Conservation (phyloP, 1,140 invertebrate species). For the Varroa destructor region DNA sequence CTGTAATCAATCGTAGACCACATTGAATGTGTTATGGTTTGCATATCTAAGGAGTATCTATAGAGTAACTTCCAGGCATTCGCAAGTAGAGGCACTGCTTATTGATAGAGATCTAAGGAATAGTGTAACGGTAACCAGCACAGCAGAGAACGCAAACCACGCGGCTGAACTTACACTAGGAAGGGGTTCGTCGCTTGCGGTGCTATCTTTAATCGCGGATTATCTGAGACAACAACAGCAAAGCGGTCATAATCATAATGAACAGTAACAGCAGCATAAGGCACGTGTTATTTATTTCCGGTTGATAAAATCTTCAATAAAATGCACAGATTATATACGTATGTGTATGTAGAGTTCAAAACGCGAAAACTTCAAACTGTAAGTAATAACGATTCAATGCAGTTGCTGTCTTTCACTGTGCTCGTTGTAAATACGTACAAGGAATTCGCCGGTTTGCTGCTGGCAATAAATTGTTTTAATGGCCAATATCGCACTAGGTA, state of each 20-base stretch:
- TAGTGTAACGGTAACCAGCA: not conserved
- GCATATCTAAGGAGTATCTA: not conserved
- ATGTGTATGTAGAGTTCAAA: not conserved
- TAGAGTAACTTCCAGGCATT: not conserved
- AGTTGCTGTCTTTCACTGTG: not conserved
- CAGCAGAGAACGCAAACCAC: not conserved
- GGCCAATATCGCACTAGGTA: slow-evolving; percentile 65
- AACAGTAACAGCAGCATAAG: too few species aligned
- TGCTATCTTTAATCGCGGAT: not conserved
- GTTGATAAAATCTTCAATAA: not conserved
- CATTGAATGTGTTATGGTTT: not conserved
- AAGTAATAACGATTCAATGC: too few species aligned
- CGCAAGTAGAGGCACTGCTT: too few species aligned
- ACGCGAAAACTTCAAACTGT: not conserved
- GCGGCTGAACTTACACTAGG: not conserved
- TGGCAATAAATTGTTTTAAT: slow-evolving; percentile 50
- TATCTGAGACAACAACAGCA: not conserved
- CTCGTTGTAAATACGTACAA: slow-evolving; percentile 17
- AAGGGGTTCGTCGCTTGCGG: slow-evolving; percentile 8
- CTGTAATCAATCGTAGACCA: not conserved
- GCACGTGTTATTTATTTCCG: too few species aligned
- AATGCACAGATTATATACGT: not conserved
- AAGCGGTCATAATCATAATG: too few species aligned
- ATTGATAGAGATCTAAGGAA: too few species aligned
- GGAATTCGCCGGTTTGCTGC: not conserved